phyloP scores from a whole-genome alignment of 2,888 invertebrate genomes.

The Diarsia rubi region DNA sequence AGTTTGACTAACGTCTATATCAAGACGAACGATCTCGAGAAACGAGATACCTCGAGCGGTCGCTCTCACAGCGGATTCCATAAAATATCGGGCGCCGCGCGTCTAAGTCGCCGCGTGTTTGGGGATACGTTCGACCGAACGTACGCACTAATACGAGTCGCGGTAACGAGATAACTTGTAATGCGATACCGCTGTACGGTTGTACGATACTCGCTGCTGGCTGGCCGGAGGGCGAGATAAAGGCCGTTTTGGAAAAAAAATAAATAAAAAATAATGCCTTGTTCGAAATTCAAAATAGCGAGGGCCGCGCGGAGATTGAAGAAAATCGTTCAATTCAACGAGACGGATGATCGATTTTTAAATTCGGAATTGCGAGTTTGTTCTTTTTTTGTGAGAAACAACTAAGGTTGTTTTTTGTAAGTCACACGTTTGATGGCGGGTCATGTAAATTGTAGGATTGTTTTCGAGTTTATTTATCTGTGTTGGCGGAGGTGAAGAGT shows the following conservation, averaged over 20 bases:
- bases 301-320: conserved; percentile 77
- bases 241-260: conserved; percentile 83
- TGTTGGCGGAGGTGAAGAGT: conserved; percentile 50
- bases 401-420: conserved; percentile 30
- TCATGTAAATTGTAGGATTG: conserved; percentile 11
- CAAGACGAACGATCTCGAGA: conserved; percentile 85
- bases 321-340: conserved; percentile 77
- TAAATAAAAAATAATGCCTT: conserved; percentile 79
- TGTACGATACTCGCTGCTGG: conserved; percentile 80
- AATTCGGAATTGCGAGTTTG: conserved; percentile 52
- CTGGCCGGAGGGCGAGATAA: conserved; percentile 85
- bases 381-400: conserved; percentile 37
- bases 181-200: conserved; percentile 87
- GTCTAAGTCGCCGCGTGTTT: conserved; percentile 62
- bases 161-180: conserved; percentile 88
- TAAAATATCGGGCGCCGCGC: conserved; percentile 82
- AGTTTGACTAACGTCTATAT: conserved; percentile 85
- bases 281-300: conserved; percentile 87
- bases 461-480: conserved; percentile 24
- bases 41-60: conserved; percentile 82
- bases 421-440: conserved; percentile 23
- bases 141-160: conserved; percentile 78
- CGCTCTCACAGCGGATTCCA: conserved; percentile 85
- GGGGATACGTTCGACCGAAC: conserved; percentile 60
- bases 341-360: conserved; percentile 74